Evolutionary conservation across 2,113 vertebrate genomes (phyloP), one percentile per base, ranked within the genome.

Genomic region (Oncorhynchus masou): DNA sequence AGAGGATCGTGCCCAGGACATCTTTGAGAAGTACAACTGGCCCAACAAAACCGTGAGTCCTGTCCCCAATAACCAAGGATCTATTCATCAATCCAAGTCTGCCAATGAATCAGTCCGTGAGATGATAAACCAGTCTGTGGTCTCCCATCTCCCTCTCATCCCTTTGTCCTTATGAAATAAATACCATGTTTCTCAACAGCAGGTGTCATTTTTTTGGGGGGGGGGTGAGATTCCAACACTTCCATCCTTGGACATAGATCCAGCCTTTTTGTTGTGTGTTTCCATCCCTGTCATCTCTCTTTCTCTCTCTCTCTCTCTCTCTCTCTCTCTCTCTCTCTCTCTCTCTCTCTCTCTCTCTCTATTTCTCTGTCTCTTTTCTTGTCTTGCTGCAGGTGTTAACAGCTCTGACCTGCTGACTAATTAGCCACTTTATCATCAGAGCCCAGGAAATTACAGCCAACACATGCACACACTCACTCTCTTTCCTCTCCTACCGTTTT

Each of bases 11-110:
- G 97, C 97, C 11, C 97, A 99, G 88, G 97, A 99, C 0, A 94
- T 99, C 89, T 99, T 99, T 80, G 96, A 99, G 91, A 97, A 95
- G 88, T 98, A 99, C 93, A 99, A 99, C 91, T 99, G 98, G 97
- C 98, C 98, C 83, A 99, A 99, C 86, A 97, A 97, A 89, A 98
- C 98, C 49, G 98, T 99, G 89, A 95, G 96, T 87, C 84, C 84
- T 76, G 4, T 57, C 79, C 73, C 69, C 67, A 73, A 66, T 13
- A 62, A 25, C 1, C 31, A 67, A 27, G 48, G 4, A 49, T 31
- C 39, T 20, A n/a, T 34, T 45, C 11, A 59, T 49, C 57, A 4
- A 49, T 76, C 65, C 59, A 19, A 54, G 5, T 71, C 51, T 76
- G 64, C 76, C 72, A 72, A 74, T 75, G 59, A 39, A 34, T 39